Percentiles rank a stretch among this genome's conserved stretches.
These are phyloP conservation scores for Opisthocomus hoazin DNA, from an alignment of 2,113 vertebrate genomes.

Conservation along the genomic window DNA sequence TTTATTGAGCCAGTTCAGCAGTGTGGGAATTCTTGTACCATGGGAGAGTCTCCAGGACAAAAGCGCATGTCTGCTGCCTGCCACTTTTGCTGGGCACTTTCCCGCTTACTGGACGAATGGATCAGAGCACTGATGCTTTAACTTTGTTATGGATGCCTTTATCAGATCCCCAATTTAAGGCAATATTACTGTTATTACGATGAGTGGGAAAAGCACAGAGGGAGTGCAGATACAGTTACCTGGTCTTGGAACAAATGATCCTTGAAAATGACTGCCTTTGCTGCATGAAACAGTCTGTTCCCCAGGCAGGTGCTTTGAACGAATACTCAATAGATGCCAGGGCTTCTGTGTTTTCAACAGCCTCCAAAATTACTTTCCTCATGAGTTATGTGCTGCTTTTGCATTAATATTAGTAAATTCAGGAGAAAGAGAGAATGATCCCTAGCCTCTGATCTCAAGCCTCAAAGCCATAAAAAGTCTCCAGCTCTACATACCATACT, in stretches of 20 bases:
- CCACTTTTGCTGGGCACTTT: neutral
- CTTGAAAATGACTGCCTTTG: neutral
- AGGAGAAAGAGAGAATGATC: neutral
- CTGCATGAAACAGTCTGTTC: neutral
- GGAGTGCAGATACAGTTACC: neutral
- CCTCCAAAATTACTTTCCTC: neutral
- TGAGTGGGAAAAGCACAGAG: neutral
- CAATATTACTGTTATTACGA: neutral
- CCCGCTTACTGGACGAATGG: neutral
- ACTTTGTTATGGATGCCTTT: neutral
- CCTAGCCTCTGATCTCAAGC: neutral
- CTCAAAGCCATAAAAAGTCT: neutral
- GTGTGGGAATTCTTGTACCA: neutral
- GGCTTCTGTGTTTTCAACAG: neutral
- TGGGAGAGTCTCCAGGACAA: neutral
- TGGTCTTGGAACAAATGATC: neutral
- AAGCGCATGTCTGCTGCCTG: neutral
- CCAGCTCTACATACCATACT: neutral
- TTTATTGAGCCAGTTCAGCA: neutral
- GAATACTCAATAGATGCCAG: neutral
- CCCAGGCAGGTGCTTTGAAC: neutral
- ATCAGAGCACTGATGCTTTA: neutral
- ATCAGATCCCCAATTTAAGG: neutral
- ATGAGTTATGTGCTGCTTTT: neutral
- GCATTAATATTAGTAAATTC: neutral